Percentiles rank a stretch among this genome's conserved stretches.
Evolutionary conservation across 1,140 invertebrate species (phyloP).

Genomic region (Zaprionus gabonicus): DNA sequence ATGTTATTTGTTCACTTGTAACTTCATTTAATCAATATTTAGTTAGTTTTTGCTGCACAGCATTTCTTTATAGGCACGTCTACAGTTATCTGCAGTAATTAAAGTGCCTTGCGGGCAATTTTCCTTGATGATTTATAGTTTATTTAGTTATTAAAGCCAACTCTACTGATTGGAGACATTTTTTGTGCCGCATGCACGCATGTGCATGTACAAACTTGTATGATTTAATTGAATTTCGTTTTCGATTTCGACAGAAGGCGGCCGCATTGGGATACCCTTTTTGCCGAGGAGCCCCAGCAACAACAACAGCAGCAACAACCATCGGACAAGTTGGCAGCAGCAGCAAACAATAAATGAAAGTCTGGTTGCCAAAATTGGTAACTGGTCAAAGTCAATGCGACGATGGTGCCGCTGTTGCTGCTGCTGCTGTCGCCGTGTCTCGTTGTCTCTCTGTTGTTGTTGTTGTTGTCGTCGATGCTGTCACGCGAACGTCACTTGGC

Average conservation of each 20-base stretch:
- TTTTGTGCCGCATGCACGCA: background rate
- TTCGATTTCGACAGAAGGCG: slow-evolving; percentile 2
- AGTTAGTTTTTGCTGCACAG: background rate
- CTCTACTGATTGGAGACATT: background rate
- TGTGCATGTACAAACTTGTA: slow-evolving; percentile 6
- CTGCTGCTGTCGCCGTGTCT: slow-evolving; percentile 44
- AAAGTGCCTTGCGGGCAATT: slow-evolving; percentile 2
- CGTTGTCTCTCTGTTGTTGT: slow-evolving; percentile 38
- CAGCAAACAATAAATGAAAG: slow-evolving; percentile 73
- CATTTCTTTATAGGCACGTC: background rate
- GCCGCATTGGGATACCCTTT: slow-evolving; percentile 33
- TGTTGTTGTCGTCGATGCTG: slow-evolving; percentile 52
- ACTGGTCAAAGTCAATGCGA: slow-evolving; percentile 70
- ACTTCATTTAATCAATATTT: background rate
- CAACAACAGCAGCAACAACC: slow-evolving; percentile 9
- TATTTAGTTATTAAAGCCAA: background rate
- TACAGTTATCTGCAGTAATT: background rate
- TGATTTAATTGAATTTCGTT: slow-evolving; percentile 23
- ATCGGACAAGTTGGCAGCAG: slow-evolving; percentile 10
- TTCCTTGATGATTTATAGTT: background rate
- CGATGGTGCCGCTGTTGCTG: slow-evolving; percentile 26
- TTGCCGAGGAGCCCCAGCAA: slow-evolving; percentile 3
- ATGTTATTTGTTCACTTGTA: background rate
- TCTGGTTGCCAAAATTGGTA: slow-evolving; percentile 78
- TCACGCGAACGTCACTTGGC: slow-evolving; percentile 69